phyloP scores from a whole-genome alignment of 2,888 invertebrate genomes.

The Calameuta filiformis region DNA sequence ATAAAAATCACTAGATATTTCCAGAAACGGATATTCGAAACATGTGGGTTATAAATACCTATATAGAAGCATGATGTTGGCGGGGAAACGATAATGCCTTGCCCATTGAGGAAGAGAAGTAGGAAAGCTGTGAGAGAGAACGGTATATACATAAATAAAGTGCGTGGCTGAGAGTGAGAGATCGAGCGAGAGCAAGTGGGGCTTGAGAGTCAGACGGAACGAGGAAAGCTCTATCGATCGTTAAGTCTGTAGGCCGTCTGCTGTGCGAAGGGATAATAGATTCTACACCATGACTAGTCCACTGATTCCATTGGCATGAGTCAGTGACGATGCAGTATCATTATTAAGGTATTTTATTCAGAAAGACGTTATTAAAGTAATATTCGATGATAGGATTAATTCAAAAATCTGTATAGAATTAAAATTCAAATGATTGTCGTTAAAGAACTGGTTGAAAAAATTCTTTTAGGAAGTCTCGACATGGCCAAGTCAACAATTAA shows the following conservation, averaged over 20 bases:
- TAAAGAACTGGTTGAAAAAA: background rate
- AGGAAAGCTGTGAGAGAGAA: slow-evolving; percentile 6
- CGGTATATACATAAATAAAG: background rate
- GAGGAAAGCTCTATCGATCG: slow-evolving; percentile 58
- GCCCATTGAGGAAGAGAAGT: slow-evolving; percentile 30
- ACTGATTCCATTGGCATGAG: background rate
- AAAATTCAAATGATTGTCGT: background rate
- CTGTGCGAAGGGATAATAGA: slow-evolving; percentile 22
- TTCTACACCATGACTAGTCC: background rate
- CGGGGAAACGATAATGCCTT: slow-evolving; percentile 20
- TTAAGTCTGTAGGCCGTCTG: slow-evolving; percentile 55
- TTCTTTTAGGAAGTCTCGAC: background rate
- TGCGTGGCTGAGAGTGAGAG: slow-evolving; percentile 12
- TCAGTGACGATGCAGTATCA: too few relatives aligned
- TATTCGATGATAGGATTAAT: too few relatives aligned
- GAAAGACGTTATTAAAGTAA: background rate
- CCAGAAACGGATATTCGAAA: slow-evolving; percentile 8
- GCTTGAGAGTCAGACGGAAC: slow-evolving; percentile 21
- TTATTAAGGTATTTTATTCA: background rate
- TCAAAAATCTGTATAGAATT: background rate
- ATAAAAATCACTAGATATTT: background rate
- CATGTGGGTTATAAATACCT: slow-evolving; percentile 10
- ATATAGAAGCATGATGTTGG: slow-evolving; percentile 9
- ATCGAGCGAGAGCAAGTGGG: slow-evolving; percentile 3
- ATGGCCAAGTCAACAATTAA: too few relatives aligned